phyloP scores from a whole-genome alignment of 2,888 invertebrate species.

The Amorpha juglandis region DNA sequence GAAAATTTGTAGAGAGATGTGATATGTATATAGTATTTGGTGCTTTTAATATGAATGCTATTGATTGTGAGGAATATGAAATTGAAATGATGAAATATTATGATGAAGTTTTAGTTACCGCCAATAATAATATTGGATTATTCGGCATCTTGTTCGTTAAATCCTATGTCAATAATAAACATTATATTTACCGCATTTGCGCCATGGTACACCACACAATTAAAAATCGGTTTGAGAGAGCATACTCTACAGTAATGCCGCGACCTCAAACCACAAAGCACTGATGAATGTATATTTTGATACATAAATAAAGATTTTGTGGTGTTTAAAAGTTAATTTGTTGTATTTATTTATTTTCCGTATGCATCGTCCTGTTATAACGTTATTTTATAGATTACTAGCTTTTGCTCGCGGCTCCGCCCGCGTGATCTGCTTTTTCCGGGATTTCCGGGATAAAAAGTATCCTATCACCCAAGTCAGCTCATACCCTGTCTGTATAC shows the following conservation, averaged over 20 bases:
- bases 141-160: too few relatives aligned
- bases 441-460: too few relatives aligned
- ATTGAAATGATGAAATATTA: background rate
- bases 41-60: background rate
- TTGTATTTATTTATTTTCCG: too few relatives aligned
- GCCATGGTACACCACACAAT: background rate
- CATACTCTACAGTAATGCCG: background rate
- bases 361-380: too few relatives aligned
- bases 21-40: background rate
- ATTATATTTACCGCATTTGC: too few relatives aligned
- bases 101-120: background rate
- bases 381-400: too few relatives aligned
- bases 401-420: too few relatives aligned
- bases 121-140: too few relatives aligned
- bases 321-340: background rate
- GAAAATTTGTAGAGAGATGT: background rate
- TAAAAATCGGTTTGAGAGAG: background rate
- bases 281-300: background rate
- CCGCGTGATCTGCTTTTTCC: too few relatives aligned
- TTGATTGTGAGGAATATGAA: background rate
- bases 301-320: background rate
- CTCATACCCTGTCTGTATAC: too few relatives aligned
- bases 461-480: too few relatives aligned
- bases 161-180: too few relatives aligned
- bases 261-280: conserved; percentile 1